A percentile compares a stretch with the other conserved stretches of the same genome.
phyloP scores from a whole-genome alignment of 2,797 vertebrate genomes.

The Psittacula echo region DNA sequence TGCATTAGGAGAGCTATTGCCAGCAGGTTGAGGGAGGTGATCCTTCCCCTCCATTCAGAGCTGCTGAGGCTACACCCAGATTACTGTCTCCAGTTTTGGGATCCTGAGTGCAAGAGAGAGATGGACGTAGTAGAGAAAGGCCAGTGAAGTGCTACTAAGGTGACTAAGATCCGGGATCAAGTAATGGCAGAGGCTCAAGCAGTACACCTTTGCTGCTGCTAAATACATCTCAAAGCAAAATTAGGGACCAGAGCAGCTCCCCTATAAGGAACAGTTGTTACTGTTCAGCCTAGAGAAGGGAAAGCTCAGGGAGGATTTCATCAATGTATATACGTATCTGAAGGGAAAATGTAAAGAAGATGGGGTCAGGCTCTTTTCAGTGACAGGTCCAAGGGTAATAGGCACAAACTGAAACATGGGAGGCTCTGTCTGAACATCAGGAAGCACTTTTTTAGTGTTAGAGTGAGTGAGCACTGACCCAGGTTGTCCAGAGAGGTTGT shows the following conservation, averaged over 20 bases:
- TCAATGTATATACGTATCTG: neutral
- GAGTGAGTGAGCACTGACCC: neutral
- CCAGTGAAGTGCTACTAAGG: neutral
- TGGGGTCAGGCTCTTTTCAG: neutral
- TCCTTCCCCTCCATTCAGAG: neutral
- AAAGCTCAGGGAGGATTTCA: neutral
- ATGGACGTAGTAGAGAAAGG: neutral
- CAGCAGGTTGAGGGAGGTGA: neutral
- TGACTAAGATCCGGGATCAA: neutral
- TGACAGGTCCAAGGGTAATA: rapidly evolving
- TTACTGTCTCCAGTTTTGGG: neutral
- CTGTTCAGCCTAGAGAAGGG: neutral
- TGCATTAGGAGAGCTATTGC: neutral
- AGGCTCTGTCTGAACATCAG: neutral
- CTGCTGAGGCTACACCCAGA: neutral
- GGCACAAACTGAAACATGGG: neutral
- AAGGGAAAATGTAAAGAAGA: neutral
- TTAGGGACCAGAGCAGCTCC: neutral
- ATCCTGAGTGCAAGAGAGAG: neutral
- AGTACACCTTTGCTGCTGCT: neutral
- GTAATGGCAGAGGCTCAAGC: neutral
- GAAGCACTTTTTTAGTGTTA: neutral
- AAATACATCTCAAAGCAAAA: neutral
- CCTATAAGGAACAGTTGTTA: neutral
- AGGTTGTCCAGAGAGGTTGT: neutral